Evolutionary conservation across 92 coral and sea anemone species (phyloP).

Genomic region (Porites lobata): DNA sequence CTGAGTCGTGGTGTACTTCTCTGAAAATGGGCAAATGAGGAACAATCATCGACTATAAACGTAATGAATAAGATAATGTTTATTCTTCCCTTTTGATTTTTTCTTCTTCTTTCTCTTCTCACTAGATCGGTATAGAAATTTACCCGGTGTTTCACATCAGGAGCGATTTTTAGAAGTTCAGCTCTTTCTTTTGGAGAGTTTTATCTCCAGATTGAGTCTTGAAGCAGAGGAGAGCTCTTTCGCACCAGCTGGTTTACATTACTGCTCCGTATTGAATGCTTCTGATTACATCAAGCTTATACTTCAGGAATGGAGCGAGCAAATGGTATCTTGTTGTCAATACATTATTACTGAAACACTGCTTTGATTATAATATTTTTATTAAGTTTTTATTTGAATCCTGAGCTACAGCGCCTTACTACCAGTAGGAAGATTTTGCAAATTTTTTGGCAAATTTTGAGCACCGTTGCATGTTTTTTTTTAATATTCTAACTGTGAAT

Average conservation of each 20-base stretch:
- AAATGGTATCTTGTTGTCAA: slow-evolving; percentile 66
- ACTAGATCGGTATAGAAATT: slow-evolving; percentile 91
- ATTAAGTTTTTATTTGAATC: neutral
- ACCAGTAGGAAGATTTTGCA: too few species aligned
- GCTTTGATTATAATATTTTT: neutral
- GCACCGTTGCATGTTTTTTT: too few species aligned
- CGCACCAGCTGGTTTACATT: slow-evolving; percentile 72
- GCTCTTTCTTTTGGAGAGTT: slow-evolving; percentile 77
- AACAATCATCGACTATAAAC: too few species aligned
- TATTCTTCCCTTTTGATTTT: neutral
- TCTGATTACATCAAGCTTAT: slow-evolving; percentile 79
- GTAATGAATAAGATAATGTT: too few species aligned
- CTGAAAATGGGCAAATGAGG: too few species aligned
- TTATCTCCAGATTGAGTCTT: slow-evolving; percentile 71
- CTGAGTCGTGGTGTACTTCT: neutral
- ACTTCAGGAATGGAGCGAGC: slow-evolving; percentile 98
- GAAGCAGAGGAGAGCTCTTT: slow-evolving; percentile 69
- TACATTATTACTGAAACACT: neutral
- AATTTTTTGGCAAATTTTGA: too few species aligned
- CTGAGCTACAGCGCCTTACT: too few species aligned
- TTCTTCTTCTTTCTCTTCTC: neutral
- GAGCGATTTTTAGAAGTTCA: slow-evolving; percentile 84
- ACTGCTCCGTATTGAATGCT: slow-evolving; percentile 88
- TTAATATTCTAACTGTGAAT: too few species aligned
- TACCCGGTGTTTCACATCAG: slow-evolving; percentile 73